Percentiles rank a stretch among this genome's conserved stretches.
These are phyloP conservation scores for Leptobrachium ailaonicum DNA, from an alignment of 2,113 vertebrate genomes.

Conservation along the genomic window DNA sequence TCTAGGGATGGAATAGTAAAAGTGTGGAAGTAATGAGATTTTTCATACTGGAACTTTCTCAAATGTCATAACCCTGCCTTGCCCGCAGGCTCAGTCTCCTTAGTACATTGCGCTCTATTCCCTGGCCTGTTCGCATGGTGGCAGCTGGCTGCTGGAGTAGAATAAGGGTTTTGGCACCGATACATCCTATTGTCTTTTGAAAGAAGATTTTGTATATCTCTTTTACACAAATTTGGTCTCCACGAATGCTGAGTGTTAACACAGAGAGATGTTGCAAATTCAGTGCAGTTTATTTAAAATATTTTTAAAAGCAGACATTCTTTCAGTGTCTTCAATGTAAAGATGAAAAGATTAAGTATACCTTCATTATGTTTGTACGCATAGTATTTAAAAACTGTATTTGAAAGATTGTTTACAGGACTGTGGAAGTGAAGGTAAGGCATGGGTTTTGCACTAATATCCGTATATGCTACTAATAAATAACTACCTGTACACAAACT, in stretches of 20 bases:
- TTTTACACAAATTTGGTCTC: background rate
- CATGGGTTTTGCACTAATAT: slow-evolving; percentile 37
- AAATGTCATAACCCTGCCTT: background rate
- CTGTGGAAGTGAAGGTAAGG: background rate
- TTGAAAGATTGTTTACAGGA: slow-evolving; percentile 24
- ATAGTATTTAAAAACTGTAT: slow-evolving; percentile 20
- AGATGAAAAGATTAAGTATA: background rate
- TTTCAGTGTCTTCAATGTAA: background rate
- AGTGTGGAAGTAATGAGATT: slow-evolving; percentile 86
- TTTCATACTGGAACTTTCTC: slow-evolving; percentile 6
- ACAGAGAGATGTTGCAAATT: background rate
- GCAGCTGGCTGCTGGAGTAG: background rate
- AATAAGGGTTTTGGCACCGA: background rate
- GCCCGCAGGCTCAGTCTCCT: background rate
- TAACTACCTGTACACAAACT: background rate
- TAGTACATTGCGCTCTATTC: background rate
- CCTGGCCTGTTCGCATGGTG: background rate
- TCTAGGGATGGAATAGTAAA: slow-evolving; percentile 96
- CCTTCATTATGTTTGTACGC: slow-evolving; percentile 2
- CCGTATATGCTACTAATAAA: slow-evolving; percentile 16
- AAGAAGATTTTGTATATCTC: background rate
- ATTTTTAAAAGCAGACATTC: too few species aligned
- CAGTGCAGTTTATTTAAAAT: too few species aligned
- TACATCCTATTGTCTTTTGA: background rate
- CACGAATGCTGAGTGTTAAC: background rate